A percentile compares a stretch with the other conserved stretches of the same genome.
Evolutionary conservation across 2,888 invertebrate genomes (phyloP).

Genomic region (Pseudeuparius sepicola): DNA sequence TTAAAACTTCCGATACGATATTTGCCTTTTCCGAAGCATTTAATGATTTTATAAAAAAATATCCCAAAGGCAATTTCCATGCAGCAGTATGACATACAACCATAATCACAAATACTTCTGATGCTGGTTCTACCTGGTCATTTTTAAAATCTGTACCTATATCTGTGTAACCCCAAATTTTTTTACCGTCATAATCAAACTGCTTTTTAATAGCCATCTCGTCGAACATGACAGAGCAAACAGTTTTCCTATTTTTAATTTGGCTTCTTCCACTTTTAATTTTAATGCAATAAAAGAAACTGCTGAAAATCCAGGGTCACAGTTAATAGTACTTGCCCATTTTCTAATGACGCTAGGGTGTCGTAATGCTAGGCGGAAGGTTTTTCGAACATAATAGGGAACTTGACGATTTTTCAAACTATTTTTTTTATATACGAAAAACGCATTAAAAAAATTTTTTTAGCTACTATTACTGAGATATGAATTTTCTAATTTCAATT

Average conservation of each 20-base stretch:
- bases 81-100: constrained; percentile 13
- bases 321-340: no score
- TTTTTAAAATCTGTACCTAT: constrained; percentile 8
- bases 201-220: constrained; percentile 18
- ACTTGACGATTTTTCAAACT: no score
- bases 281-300: no score
- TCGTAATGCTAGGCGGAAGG: no score
- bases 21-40: constrained; percentile 13
- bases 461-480: no score
- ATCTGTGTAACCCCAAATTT: constrained; percentile 14
- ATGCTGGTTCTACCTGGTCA: constrained; percentile 11
- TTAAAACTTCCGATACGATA: constrained; percentile 13
- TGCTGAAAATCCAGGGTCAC: constrained; percentile 15
- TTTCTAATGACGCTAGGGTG: constrained; percentile 12
- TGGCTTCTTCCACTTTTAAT: constrained; percentile 9
- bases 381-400: no score
- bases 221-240: constrained; percentile 14
- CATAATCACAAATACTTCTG: constrained; percentile 19
- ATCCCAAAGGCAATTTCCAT: constrained; percentile 19
- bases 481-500: no score
- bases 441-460: no score
- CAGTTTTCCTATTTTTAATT: constrained; percentile 4
- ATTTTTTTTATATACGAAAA: no score
- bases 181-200: constrained; percentile 15
- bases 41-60: constrained; percentile 16